Evolutionary conservation across 2,113 vertebrate genomes (phyloP), one percentile per base, ranked within the genome.

Genomic region (Actinemys pallida): DNA sequence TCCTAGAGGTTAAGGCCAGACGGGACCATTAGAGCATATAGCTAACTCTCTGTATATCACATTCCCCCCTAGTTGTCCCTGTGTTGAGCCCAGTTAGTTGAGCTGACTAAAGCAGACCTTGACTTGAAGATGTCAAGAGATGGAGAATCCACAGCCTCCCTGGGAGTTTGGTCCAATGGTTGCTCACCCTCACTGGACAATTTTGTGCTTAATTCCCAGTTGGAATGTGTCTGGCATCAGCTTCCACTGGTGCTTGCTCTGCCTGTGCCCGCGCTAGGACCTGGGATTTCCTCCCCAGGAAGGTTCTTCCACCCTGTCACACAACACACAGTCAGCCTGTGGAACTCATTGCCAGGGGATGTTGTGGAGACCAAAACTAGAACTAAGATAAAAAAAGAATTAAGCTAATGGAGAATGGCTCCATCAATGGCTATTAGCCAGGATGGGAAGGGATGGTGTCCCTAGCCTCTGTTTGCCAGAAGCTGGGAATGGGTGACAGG

Each of bases 51-150:
- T 3, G 1, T 2, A 1, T 2, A n/a, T 39, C 65, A 16, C 79
- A 13, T 45, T 45, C 24, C 42, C 10, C 19, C 12, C 45, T 45
- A n/a, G 65, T 72, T 72, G n/a, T 35, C 19, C 14, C 42, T 45
- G 20, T 25, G 11, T 6, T 0, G 7, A 31, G 16, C 27, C 56
- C 14, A 42, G 42, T 45, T 45, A 45, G 45, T 45, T 45, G 45
- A 45, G 10, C 4, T 6, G 22, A 42, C 31, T n/a, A 72, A 53
- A 45, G 10, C 0, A 0, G 6, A 35, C 45, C 13, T 24, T 56
- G 53, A 20, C 31, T 45, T 59, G n/a, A 79, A 53, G 25, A 59
- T 16, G 4, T 45, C 81, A 82, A 47, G 4, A 72, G n/a, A 0
- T 0, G 50, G 25, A 88, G 45, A n/a, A 10, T 31, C 5, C 25